Base-by-base conservation (phyloP, 1,140 invertebrate species). In the Saxidomus purpurata region DNA sequence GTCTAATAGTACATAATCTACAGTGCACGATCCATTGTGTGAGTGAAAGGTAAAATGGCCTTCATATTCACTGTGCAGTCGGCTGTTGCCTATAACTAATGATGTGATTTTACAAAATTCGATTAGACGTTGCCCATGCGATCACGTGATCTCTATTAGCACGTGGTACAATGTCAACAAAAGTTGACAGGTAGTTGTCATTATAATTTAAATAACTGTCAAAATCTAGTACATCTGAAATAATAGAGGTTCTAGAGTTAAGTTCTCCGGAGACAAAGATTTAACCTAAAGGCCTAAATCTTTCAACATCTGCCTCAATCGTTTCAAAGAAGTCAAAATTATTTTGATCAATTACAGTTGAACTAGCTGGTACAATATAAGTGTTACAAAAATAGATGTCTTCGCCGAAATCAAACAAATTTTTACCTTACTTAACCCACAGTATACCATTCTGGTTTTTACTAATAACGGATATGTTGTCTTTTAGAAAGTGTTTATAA, bases 241-340 rank as follows among this genome's bases (percentile, higher is more conserved):
- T 8, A 31, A 49, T 52, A 28, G 40, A 49, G 1, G 40, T 49
- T 13, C 76, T 36, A 79, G 36, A 43, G 25, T 79, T 79, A 1
- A 79, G 25, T 49, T 79, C 76, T 52, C 76, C 76, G 11, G 76
- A 43, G 4, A 52, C 15, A 1, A 49, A 28, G 1, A 36, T 40
- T 43, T 79, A 49, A 28, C 76, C 76, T 3, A 43, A 43, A 0
- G 36, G 28, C 52, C 52, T 79, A 52, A 49, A 79, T 52, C 52
- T 79, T 31, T 79, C 76, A 43, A 52, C 11, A 49, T 28, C 76
- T 6, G 40, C 1, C 40, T 79, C 76, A 25, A 79, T 22, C 52
- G 6, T 3, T n/a, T 79, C 76, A 79, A 52, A 79, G 25, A 79
- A 52, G 28, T 79, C 76, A 79, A 79, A 52, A 79, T 79, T 28